Base-by-base conservation (phyloP, 37 sponge, comb jelly and placozoan genomes). In the Beroe forskalii region DNA sequence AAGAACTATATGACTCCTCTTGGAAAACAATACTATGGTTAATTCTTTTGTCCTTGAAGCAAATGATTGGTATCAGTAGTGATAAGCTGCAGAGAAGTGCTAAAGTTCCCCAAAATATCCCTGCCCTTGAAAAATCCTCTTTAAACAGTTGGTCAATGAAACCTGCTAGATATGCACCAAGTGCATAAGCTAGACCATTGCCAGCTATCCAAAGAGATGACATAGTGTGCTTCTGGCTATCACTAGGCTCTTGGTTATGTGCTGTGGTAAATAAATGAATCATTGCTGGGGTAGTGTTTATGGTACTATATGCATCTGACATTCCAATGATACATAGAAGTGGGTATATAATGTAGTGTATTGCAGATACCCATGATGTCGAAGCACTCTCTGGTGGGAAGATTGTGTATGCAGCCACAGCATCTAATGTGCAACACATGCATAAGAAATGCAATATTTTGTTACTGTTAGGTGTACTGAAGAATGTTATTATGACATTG, bases 141-240 rank as follows among this genome's bases (percentile, higher is more conserved):
- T 43, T 17, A 24, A 80, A 41, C 3, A 80, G 40, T 48, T 80
- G 86, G 86, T 80, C 86, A 42, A 80, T 44, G 28, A 80, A 80
- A 3, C 86, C 86, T 80, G 55, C 86, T 38, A 80, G 55, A 44
- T 80, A 80, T 1, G 86, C 86, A 24, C 86, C 86, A 80, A 41
- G 3, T 23, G 86, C 86, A 38, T 80, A 80, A 1, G 55, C 14
- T 25, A 80, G 55, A 17, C 86, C 86, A 80, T 80, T 80, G 9
- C 86, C 86, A 44, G 86, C 86, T 12, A 80, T 80, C 86, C 86
- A 80, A n/a, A 80, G 86, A 80, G 86, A 80, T n/a, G 86, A 40
- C 86, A 80, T 80, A 1, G 86, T 80, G 48, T 80, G 86, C 40
- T 80, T 41, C 55, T 80, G 86, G 48, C 55, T 80, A 25, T 41